Evolutionary conservation across 2,797 vertebrate species (phyloP), one percentile per base, ranked within the genome.

Genomic region (Sebastolobus alascanus): DNA sequence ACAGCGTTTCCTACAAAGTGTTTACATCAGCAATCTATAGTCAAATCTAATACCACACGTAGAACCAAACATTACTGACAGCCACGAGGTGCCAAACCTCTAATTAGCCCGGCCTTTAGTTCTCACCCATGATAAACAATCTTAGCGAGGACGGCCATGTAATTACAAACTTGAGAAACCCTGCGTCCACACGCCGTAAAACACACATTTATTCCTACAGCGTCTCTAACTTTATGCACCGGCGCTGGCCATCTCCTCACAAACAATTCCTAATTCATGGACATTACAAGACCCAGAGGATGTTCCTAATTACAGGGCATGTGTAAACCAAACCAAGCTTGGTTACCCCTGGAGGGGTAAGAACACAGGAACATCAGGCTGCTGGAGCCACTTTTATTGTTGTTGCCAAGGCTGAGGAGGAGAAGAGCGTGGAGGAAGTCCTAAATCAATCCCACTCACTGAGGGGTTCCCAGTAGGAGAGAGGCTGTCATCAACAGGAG

Each of bases 381-480:
- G 81, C 84, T n/a, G 89, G 87, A 90, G 87, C 78, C 84, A 56
- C 67, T 91, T 93, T 92, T 91, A 91, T 86, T 92, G 89, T 86
- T 87, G 89, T 88, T 90, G 84, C 89, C 83, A 90, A 80, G 84
- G 84, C 90, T 71, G 83, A 82, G 77, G 52, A 54, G 18, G 86
- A 93, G 89, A 80, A 82, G 86, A 92, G 86, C 22, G 59, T 14
- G 72, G 82, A 93, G 93, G 94, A 95, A 94, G 90, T 90, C 87
- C 89, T 95, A 94, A 95, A 96, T 95, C 93, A 94, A 92, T 93
- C 92, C 86, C 77, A 83, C 91, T 92, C 86, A 85, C 90, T 64
- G 85, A 89, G 88, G 77, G 87, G 56, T 71, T 89, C 87, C 83
- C 87, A 84, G 86, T 72, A 83, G 92, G 90, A 91, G 85, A 82